Evolutionary conservation across 2,797 vertebrate genomes (phyloP), one percentile per base, ranked within the genome.

Genomic region (Clamator glandarius): DNA sequence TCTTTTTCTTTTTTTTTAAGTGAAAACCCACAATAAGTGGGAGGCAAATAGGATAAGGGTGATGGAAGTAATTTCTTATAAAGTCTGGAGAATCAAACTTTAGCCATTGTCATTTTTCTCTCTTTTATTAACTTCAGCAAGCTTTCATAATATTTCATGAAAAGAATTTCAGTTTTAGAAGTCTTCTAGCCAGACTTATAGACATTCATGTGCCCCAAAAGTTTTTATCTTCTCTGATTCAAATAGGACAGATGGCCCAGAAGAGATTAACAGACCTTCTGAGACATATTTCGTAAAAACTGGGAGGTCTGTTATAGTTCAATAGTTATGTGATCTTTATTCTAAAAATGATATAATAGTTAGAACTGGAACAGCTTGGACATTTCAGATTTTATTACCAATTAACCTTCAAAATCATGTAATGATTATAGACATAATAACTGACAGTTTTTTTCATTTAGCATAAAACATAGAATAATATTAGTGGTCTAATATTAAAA

Each of bases 341-440:
- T 95, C 96, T 94, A 91, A 94, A 96, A 96, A 83, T 91, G 50
- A 90, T 95, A 93, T 90, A 83, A 87, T 61, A 83, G 72, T 80
- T 87, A 81, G 93, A 79, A 94, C 81, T 78, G 51, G 67, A 96
- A 96, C 94, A 96, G 93, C 92, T 96, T 96, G 96, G 91, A 90
- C 82, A 95, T 90, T 95, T 96, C 74, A 86, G 36, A 88, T 94
- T 93, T 96, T 95, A 96, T 91, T 95, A 70, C 59, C 89, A 84
- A 96, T 97, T 95, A 96, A 96, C 96, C 91, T 96, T 96, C 94
- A 96, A 93, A 95, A 94, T 96, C 84, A 46, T 25, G 21, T 86
- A 84, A 95, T 97, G 69, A 96, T 95, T 96, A 81, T 41, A 76
- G 79, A 70, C 36, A 67, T 89, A 88, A 91, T 84, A 73, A 84